Evolutionary conservation across 30 jellyfish, hydroid and myxozoan genomes (phyloP), one percentile per base, ranked within the genome.

Genomic region (Hydractinia echinata): DNA sequence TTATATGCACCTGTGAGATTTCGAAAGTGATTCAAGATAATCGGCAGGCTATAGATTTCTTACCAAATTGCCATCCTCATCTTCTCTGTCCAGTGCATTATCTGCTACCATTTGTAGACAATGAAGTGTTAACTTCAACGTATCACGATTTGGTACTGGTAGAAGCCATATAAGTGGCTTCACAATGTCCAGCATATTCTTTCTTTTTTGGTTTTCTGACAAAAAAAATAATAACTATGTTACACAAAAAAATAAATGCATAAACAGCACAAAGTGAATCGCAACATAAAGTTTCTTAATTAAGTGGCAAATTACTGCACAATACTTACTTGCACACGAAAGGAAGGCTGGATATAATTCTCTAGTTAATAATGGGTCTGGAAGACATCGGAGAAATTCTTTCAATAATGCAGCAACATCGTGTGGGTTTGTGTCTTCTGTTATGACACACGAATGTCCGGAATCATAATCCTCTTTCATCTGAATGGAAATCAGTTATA

Each of bases 371-470:
- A 93, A 85, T 8, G 99, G 99, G 70, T 93, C 99, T 13, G 96
- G 99, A 64, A 93, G 83, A 54, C 89, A 92, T 49, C 99, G 67
- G 74, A 93, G 81, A 72, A 93, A 93, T 73, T 88, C 99, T 82
- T 93, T 93, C 67, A 93, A 85, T 54, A 93, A 56, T 11, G 99
- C 96, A 39, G 99, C 99, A 8, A 93, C 96, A 51, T 93, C 99
- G 44, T 93, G 95, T 5, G 99, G 99, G 54, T 93, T 87, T 61
- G 95, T 90, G 44, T 90, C 96, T 39, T 87, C 96, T 55, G 92
- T 79, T 39, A 93, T 83, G 72, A 93, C 91, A 9, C 85, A 74
- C 8, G 76, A 67, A 60, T 81, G 77, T 51, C 96, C 96, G 6
- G 77, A 81, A 64, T 93, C 99, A 6, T 86, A 77, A 54, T 93